Base-by-base conservation (phyloP, 2,888 invertebrate species). In the Parelbella ahira region DNA sequence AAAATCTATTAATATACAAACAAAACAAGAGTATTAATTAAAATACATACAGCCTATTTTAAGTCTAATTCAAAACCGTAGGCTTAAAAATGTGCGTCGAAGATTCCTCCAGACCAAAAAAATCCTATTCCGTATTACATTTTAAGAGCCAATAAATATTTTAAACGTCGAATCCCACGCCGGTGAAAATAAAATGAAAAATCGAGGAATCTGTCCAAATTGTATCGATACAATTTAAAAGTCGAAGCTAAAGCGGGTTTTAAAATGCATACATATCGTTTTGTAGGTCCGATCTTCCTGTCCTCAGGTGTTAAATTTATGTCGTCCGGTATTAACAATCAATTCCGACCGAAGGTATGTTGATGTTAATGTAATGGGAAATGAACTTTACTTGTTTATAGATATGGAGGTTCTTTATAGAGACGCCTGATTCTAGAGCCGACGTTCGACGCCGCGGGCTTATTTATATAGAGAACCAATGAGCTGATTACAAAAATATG, bases 111-210 rank as follows among this genome's bases (percentile, higher is more conserved):
- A 39, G 34, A 43, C 38, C 39, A 32, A 27, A 44, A 44, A 46
- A 46, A 45, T 46, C 46, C 44, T 37, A 42, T 48, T 34, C 37
- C 45, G 53, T 56, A 60, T 54, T 60, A 53, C 56, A 53, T 59
- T 60, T 68, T 71, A 66, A 71, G 61, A 67, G 60, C 57, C 58
- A 60, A 71, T 72, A 73, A 77, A 72, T 71, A 66, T 63, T 69
- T n/a, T 48, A 65, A 71, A 71, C 68, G 60, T 48, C 54, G 58
- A 60, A 59, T 54, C 47, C 51, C 53, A 54, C 59, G 51, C 56
- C 54, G 44, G n/a, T 49, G 50, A 54, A 56, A 57, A 58, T 54
- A 53, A 60, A 54, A 44, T 52, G 52, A 44, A 51, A 49, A 53
- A 47, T 38, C 34, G 28, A 47, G 30, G 55, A 42, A 45, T 39